A percentile compares a stretch with the other conserved stretches of the same genome.
These are phyloP conservation scores for Agonopterix subpropinquella DNA, from an alignment of 2,888 invertebrate species.

Conservation along the genomic window DNA sequence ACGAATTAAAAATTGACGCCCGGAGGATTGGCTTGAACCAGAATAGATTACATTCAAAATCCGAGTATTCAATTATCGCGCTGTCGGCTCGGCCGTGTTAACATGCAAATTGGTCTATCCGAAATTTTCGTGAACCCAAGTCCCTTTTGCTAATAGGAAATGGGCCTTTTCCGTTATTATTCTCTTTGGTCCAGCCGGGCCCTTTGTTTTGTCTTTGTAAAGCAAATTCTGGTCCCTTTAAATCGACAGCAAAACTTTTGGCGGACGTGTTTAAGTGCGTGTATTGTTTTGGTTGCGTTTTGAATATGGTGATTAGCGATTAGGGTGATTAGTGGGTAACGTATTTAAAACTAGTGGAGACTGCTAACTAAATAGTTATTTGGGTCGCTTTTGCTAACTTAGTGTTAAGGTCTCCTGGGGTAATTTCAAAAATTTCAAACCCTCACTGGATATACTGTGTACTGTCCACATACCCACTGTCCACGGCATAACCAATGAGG, in stretches of 20 bases:
- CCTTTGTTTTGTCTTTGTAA: constrained; percentile 54
- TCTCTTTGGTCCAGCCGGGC: constrained; percentile 26
- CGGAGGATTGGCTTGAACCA: constrained; percentile 25
- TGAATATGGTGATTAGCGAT: constrained; percentile 6
- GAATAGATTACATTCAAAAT: constrained; percentile 46
- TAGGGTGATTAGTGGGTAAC: background rate
- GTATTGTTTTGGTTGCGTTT: constrained; percentile 11
- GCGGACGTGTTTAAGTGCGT: constrained; percentile 19
- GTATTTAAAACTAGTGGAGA: too few relatives aligned
- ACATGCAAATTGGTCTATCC: constrained; percentile 64
- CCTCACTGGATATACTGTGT: too few relatives aligned
- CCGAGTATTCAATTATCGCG: constrained; percentile 56
- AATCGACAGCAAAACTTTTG: constrained; percentile 33
- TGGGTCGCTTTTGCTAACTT: too few relatives aligned
- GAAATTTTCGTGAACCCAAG: constrained; percentile 48
- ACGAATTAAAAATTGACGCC: constrained; percentile 42
- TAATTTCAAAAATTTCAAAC: too few relatives aligned
- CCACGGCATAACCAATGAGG: too few relatives aligned
- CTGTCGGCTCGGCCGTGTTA: constrained; percentile 45
- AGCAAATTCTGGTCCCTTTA: constrained; percentile 35
- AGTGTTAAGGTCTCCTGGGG: too few relatives aligned
- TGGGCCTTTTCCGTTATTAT: constrained; percentile 58
- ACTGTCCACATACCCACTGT: too few relatives aligned
- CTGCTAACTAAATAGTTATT: too few relatives aligned
- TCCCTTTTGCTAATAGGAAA: constrained; percentile 55